These are phyloP conservation scores for Aythya baeri DNA, from an alignment of 2,113 vertebrate species.

Conservation along the genomic window DNA sequence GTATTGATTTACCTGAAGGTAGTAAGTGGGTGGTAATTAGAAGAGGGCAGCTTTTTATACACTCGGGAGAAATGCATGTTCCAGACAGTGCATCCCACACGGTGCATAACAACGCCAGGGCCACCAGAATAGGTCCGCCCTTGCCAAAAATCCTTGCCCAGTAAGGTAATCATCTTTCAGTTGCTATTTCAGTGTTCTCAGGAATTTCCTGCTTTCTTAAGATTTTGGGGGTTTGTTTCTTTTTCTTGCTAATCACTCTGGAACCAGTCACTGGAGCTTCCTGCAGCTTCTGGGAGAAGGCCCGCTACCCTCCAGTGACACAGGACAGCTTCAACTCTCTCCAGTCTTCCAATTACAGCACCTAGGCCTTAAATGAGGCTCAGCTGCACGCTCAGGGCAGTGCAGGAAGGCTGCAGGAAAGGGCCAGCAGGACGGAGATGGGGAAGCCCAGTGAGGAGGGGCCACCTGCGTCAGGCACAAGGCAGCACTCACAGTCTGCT, in stretches of 20 bases:
- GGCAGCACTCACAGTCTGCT: not conserved
- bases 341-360: not conserved
- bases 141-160: not conserved
- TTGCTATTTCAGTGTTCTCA: not conserved
- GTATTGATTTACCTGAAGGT: not conserved
- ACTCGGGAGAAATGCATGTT: not conserved
- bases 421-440: not conserved
- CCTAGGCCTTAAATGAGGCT: not conserved
- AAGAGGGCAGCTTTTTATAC: not conserved
- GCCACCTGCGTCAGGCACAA: rapidly evolving
- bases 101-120: not conserved
- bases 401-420: not conserved
- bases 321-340: not conserved
- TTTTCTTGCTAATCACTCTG: not conserved
- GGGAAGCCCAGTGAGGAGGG: not conserved
- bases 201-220: not conserved
- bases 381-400: not conserved
- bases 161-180: not conserved
- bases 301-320: rapidly evolving
- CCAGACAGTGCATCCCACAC: not conserved
- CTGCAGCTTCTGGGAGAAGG: rapidly evolving
- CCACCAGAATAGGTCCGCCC: not conserved
- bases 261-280: not conserved
- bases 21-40: not conserved
- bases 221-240: not conserved